A percentile compares a stretch with the other conserved stretches of the same genome.
phyloP scores from a whole-genome alignment of 2,113 vertebrate genomes.

The Puma concolor region DNA sequence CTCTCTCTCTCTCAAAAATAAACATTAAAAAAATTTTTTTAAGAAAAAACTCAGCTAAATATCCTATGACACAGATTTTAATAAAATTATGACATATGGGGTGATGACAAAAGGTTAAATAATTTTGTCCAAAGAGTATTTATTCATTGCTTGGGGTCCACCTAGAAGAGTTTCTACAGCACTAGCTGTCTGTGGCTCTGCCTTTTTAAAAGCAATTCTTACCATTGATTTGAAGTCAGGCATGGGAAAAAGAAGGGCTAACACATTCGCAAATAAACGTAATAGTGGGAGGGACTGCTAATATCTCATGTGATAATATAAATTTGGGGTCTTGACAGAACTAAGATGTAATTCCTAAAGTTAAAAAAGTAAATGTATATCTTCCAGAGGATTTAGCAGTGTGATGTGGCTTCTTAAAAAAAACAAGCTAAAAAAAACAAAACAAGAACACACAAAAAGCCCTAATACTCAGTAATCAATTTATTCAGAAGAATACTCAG shows the following conservation, averaged over 20 bases:
- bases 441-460: not conserved
- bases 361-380: not conserved
- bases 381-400: not conserved
- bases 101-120: not conserved
- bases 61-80: not conserved
- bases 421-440: not conserved
- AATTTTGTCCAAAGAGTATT: not conserved
- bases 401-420: not conserved
- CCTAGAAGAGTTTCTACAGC: not conserved
- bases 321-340: not conserved
- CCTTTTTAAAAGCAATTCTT: not conserved
- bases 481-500: not conserved
- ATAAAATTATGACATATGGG: constrained; percentile 7
- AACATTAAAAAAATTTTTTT: too few species aligned
- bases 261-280: not conserved
- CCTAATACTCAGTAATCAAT: not conserved
- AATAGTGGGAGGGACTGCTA: not conserved
- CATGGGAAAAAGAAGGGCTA: not conserved
- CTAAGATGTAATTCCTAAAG: not conserved
- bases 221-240: not conserved
- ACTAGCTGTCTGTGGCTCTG: not conserved
- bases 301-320: not conserved
- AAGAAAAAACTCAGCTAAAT: not conserved
- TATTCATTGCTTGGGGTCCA: not conserved
- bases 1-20: too few species aligned